Evolutionary conservation across 2,888 invertebrate species (phyloP), one percentile per base, ranked within the genome.

Genomic region (Cabera pusaria): DNA sequence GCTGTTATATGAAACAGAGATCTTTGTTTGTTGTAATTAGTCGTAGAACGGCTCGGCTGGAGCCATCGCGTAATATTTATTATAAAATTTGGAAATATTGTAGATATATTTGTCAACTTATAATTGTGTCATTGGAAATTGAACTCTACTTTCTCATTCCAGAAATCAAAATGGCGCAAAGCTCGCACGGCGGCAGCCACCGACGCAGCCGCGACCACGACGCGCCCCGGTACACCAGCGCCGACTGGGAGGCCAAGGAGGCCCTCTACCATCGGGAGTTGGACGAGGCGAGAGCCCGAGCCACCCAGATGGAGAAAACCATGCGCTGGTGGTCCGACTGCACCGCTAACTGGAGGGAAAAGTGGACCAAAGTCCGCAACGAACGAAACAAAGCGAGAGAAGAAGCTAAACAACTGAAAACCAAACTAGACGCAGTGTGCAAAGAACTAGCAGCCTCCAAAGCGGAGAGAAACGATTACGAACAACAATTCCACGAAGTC

Each of bases 311-410:
- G 99, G 99, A 99, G 77, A 98, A 98, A 81, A 99, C 98, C 0
- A 98, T 99, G 98, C 91, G 98, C 41, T 99, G 98, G 98, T 99
- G 98, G 98, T 98, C 98, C 0, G 98, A 98, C 74, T 99, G 99
- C 75, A 98, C 98, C 0, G 97, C 98, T 95, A 98, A 98, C 96
- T 31, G 98, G 98, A 78, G 87, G 93, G 98, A 91, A 92, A 98
- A 98, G 71, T 99, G 98, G 98, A 96, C 96, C 76, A 97, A 98
- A 86, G 95, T 58, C 18, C 92, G 98, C 34, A 96, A 94, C 71
- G 98, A 98, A 84, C 91, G 98, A 10, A 98, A 98, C 73, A 96
- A 96, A 69, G 95, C 97, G 0, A 89, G 98, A 19, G 98, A 98
- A 60, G 98, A 98, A 78, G 93, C 94, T 1, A 95, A 97, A 72